These are phyloP conservation scores for Tetrao urogallus DNA, from an alignment of 2,113 vertebrate genomes.

Conservation along the genomic window DNA sequence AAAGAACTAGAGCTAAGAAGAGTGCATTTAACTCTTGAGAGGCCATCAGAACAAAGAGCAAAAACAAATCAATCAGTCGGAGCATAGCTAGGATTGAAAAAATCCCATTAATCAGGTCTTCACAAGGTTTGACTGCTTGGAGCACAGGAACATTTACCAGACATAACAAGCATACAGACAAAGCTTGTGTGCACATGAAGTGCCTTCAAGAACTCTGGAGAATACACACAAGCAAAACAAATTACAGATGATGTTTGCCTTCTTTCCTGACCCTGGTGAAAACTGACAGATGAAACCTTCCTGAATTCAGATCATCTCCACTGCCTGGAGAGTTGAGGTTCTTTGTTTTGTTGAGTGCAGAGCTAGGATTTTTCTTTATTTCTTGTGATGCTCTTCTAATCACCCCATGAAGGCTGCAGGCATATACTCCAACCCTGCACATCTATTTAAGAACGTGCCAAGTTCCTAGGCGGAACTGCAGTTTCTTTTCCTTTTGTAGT, in stretches of 20 bases:
- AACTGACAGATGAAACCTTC: neutral
- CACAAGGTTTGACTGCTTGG: neutral
- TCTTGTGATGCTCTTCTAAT: neutral
- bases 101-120: neutral
- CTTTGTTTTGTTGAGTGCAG: neutral
- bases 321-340: neutral
- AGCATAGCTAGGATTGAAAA: neutral
- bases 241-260: neutral
- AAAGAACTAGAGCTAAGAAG: neutral
- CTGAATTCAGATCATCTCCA: neutral
- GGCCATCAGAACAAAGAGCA: neutral
- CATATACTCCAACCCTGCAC: neutral
- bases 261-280: neutral
- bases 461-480: neutral
- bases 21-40: conserved; percentile 21
- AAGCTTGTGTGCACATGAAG: neutral
- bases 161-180: neutral
- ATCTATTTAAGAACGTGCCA: neutral
- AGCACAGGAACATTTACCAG: neutral
- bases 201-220: neutral
- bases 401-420: neutral
- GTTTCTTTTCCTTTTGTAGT: neutral
- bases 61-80: neutral
- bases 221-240: neutral
- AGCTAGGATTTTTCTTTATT: neutral